Evolutionary conservation across 2,113 vertebrate species (phyloP), one percentile per base, ranked within the genome.

Genomic region (Spermophilus dauricus): DNA sequence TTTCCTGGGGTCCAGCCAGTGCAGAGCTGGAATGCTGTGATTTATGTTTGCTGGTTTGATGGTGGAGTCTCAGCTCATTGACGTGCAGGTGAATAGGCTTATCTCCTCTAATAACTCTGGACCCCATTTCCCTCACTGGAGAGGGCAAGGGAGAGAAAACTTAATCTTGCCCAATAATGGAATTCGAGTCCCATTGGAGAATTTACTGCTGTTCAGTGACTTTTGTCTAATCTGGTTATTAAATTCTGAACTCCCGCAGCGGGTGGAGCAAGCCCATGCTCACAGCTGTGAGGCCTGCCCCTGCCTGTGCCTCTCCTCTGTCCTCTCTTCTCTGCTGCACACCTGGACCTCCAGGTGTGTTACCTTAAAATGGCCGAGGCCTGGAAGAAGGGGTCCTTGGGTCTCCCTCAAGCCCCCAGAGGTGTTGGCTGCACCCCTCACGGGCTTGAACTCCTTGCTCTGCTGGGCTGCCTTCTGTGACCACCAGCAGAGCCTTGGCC

Each of bases 211-310:
- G 92, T 86, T 95, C 97, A 95, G 90, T 96, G 87, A 80, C 78
- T 95, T 90, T 83, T 73, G 86, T 91, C 92, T 97, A 94, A 96
- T 94, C 76, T 95, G 75, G 80, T 92, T 97, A 81, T 95, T 97
- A 95, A 96, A 86, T 95, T 86, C 75, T n/a, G 94, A 80, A 95
- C 87, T 92, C 83, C 90, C 30, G 2, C 0, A 76, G n/a, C 69
- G 32, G 67, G 42, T 70, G 93, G 70, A 34, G 7, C 56, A 34
- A 32, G 37, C 24, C 67, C 42, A 72, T 84, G 73, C 20, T 92
- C 42, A 7, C 22, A 56, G 24, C 51, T 37, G 16, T 16, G 37
- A 30, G 28, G 69, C 24, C 4, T 3, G 9, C 7, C 80, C 4
- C 12, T 13, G 48, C 48, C 48, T 0, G 6, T 37, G 22, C 37